A percentile compares a stretch with the other conserved stretches of the same genome.
phyloP scores from a whole-genome alignment of 2,888 invertebrate species.

The Melieria crassipennis region DNA sequence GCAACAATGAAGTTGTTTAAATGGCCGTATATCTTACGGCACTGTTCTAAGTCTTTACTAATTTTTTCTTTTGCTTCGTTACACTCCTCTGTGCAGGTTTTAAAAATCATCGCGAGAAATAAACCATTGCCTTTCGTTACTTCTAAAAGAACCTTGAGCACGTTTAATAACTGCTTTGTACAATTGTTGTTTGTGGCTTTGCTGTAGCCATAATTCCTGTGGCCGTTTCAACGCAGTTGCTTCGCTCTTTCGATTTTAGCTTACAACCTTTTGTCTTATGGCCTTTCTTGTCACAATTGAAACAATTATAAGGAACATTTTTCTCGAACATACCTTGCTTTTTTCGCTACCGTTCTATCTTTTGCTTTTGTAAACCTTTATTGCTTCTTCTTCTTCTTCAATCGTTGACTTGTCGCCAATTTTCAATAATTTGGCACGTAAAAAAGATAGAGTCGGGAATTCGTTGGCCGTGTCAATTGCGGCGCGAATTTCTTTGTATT shows the following conservation, averaged over 20 bases:
- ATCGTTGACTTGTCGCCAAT: too few relatives aligned
- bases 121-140: too few relatives aligned
- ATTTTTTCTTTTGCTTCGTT: slow-evolving; percentile 1
- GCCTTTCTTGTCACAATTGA: slow-evolving; percentile 25
- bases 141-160: too few relatives aligned
- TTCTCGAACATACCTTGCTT: slow-evolving; percentile 3
- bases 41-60: slow-evolving; percentile 25
- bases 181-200: too few relatives aligned
- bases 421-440: too few relatives aligned
- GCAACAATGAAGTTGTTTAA: slow-evolving; percentile 3
- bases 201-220: slow-evolving; percentile 8
- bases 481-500: slow-evolving; percentile 31
- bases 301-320: slow-evolving; percentile 27
- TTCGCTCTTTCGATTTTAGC: background rate
- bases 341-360: background rate
- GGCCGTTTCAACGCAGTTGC: slow-evolving; percentile 9
- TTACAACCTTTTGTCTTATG: slow-evolving; percentile 18
- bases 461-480: slow-evolving; percentile 34
- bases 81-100: too few relatives aligned
- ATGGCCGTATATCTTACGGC: slow-evolving; percentile 21
- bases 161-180: too few relatives aligned
- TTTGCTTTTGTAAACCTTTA: too few relatives aligned
- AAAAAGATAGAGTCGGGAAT: slow-evolving; percentile 19
- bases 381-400: too few relatives aligned
- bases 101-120: too few relatives aligned